Base-by-base conservation (phyloP, 2,797 vertebrate genomes). In the Salmo trutta region DNA sequence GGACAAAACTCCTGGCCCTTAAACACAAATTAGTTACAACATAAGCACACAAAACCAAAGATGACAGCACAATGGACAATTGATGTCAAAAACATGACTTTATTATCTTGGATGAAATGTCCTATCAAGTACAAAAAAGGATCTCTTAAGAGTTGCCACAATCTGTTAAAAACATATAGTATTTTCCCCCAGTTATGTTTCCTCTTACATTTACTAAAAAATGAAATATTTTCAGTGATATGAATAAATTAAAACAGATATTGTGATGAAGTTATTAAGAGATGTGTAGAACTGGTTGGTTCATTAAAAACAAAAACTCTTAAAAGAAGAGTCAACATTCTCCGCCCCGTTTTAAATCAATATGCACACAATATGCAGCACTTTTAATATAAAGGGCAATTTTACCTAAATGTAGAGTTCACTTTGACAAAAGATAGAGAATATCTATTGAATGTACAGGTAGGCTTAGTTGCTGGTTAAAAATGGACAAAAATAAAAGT, bases 71-170 rank as follows among this genome's bases (percentile, higher is more conserved):
- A 91, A 90, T 82, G 52, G 68, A 84, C 84, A 89, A 91, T 85
- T 89, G 86, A 92, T 94, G 93, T 96, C 94, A 94, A 96, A 94
- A 96, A 96, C 95, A 94, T 95, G 92, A 95, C 92, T 97, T 98
- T 98, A 97, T 97, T 96, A 92, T 95, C 94, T 95, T 94, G 90
- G 90, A 93, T 96, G 96, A 96, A 94, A 95, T 93, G 93, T 95
- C 95, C 94, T 95, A 93, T 96, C 92, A 94, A 91, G 95, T 98
- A 97, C 96, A 98, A 97, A 98, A 96, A 94, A 94, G 76, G 90
- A 94, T 94, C 91, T 95, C 91, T 93, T 95, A 93, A 91, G 91
- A 94, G 92, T 96, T 92, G 92, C 94, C 94, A 96, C 95, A 96
- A 93, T 94, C 91, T 91, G 91, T 96, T 97, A 97, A 96, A 98